Conservation (phyloP, 1,140 invertebrate species). For the Drosophila asahinai region DNA sequence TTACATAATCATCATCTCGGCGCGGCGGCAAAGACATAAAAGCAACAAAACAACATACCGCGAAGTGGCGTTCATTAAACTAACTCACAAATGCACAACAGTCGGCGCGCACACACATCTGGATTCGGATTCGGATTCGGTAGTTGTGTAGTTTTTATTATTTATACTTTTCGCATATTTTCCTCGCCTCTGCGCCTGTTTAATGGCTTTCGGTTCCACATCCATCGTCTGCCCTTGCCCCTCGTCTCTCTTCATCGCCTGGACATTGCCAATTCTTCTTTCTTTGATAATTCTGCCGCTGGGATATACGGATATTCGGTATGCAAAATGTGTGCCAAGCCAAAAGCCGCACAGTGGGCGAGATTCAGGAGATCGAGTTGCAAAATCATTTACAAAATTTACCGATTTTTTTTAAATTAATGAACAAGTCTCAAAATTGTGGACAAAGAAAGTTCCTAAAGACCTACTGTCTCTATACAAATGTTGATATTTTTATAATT, state of each 20-base stretch:
- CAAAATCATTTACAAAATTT: background rate
- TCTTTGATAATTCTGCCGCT: slow-evolving; percentile 68
- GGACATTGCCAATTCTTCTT: slow-evolving; percentile 29
- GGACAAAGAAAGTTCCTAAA: too few relatives aligned
- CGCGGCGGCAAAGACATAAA: slow-evolving; percentile 59
- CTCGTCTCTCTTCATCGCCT: background rate
- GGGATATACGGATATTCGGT: slow-evolving; percentile 54
- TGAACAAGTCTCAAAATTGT: too few relatives aligned
- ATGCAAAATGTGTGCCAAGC: slow-evolving; percentile 79
- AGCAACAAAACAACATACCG: slow-evolving; percentile 40
- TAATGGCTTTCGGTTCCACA: slow-evolving; percentile 45
- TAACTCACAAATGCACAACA: slow-evolving; percentile 32
- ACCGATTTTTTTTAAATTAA: too few relatives aligned
- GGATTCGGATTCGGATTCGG: slow-evolving; percentile 3
- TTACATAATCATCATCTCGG: slow-evolving; percentile 76
- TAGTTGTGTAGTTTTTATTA: slow-evolving; percentile 58
- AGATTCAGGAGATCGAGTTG: rapidly evolving
- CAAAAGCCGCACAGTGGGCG: slow-evolving; percentile 41
- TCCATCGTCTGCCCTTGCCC: slow-evolving; percentile 7
- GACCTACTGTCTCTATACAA: too few relatives aligned
- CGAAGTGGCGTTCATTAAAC: slow-evolving; percentile 71
- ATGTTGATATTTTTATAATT: too few relatives aligned
- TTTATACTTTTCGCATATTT: slow-evolving; percentile 57
- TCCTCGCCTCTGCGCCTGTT: slow-evolving; percentile 27
- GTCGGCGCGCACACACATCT: slow-evolving; percentile 9